Conservation (phyloP, 2,113 vertebrate species). For the Tragulus kanchil region DNA sequence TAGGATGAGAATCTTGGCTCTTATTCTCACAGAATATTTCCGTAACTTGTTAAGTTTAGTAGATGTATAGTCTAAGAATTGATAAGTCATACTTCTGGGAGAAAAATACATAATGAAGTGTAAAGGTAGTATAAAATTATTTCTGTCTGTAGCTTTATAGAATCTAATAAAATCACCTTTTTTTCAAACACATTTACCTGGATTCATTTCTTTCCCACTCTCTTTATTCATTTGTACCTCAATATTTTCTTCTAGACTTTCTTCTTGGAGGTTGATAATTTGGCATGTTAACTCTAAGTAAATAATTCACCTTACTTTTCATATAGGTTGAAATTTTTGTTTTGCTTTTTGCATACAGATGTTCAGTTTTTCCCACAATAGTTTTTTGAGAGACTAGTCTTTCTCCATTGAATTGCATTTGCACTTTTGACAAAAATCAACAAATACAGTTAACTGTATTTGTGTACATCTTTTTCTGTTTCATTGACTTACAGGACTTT, state of each 20-base stretch:
- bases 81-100: neutral
- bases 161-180: neutral
- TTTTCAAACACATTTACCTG: neutral
- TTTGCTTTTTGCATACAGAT: neutral
- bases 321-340: neutral
- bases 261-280: neutral
- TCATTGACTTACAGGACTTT: neutral
- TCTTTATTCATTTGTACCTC: neutral
- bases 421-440: neutral
- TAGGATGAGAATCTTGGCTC: neutral
- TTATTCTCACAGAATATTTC: neutral
- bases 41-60: neutral
- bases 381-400: neutral
- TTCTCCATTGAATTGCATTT: neutral
- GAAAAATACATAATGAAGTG: neutral
- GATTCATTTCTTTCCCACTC: neutral
- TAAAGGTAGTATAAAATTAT: neutral
- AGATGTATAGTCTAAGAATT: neutral
- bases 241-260: neutral
- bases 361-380: neutral
- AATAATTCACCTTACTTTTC: constrained; percentile 6
- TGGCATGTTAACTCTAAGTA: neutral
- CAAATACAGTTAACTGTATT: neutral
- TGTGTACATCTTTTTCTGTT: neutral
- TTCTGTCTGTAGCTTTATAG: neutral